phyloP scores from a whole-genome alignment of 2,113 vertebrate species.

The Bungarus multicinctus region DNA sequence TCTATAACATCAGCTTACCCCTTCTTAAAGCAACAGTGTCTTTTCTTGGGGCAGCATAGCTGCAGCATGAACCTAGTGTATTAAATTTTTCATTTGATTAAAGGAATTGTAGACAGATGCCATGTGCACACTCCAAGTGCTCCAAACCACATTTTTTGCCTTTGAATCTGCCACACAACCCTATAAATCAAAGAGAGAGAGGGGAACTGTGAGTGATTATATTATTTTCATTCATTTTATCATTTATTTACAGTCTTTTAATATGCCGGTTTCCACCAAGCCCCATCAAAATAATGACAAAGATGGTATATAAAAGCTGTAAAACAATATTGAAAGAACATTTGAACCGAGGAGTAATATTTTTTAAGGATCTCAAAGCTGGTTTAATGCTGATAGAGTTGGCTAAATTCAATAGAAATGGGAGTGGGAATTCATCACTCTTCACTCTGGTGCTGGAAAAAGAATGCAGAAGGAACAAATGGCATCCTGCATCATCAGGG shows the following conservation, averaged over 20 bases:
- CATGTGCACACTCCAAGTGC: neutral
- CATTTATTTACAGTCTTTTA: neutral
- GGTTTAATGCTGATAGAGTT: neutral
- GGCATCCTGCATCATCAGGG: neutral
- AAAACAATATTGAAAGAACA: neutral
- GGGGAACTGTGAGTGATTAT: neutral
- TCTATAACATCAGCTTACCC: neutral
- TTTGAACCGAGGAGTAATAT: neutral
- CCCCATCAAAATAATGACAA: neutral
- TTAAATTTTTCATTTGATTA: neutral
- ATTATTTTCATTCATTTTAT: neutral
- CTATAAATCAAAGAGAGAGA: neutral
- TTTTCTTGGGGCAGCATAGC: neutral
- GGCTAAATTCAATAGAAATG: neutral
- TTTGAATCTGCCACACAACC: neutral
- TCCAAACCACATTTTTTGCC: neutral
- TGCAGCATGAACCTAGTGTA: neutral
- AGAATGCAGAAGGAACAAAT: neutral
- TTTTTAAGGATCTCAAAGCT: neutral
- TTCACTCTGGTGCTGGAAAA: neutral
- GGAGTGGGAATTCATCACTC: neutral
- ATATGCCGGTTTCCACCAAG: neutral
- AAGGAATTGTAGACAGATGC: neutral
- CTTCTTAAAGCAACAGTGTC: neutral
- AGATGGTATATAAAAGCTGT: neutral